phyloP scores from a whole-genome alignment of 2,113 vertebrate species.

The Equus przewalskii region DNA sequence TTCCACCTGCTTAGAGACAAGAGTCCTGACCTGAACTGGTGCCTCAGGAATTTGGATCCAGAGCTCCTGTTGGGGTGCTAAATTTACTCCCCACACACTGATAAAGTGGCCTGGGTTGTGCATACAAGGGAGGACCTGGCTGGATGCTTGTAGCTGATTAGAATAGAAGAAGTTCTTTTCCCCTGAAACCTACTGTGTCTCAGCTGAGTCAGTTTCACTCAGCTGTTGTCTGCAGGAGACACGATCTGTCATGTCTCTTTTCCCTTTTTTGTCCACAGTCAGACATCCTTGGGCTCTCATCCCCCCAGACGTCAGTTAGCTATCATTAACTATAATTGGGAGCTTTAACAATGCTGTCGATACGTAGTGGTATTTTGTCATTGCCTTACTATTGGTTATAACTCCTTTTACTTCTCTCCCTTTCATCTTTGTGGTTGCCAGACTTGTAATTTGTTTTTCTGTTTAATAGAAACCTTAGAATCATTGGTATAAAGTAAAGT shows the following conservation, averaged over 20 bases:
- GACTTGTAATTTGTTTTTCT: constrained; percentile 87
- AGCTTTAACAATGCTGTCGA: constrained; percentile 83
- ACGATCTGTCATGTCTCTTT: constrained; percentile 5
- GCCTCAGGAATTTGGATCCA: constrained; percentile 71
- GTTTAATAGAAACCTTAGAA: constrained; percentile 86
- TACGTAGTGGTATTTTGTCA: constrained; percentile 79
- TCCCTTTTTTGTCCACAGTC: constrained; percentile 58
- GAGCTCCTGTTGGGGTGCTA: constrained; percentile 64
- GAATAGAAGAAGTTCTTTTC: constrained; percentile 61
- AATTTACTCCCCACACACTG: constrained; percentile 75
- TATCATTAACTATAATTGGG: constrained; percentile 85
- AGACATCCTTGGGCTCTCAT: constrained; percentile 59
- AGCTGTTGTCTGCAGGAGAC: constrained; percentile 71
- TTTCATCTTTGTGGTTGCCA: constrained; percentile 86
- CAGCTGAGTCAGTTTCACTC: constrained; percentile 73
- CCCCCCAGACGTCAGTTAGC: constrained; percentile 75
- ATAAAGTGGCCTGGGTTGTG: constrained; percentile 52
- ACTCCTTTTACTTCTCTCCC: constrained; percentile 69
- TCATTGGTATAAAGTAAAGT: constrained; percentile 83
- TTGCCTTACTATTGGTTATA: constrained; percentile 76
- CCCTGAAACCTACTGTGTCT: constrained; percentile 47
- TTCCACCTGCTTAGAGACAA: constrained; percentile 82
- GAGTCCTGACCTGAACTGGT: constrained; percentile 82
- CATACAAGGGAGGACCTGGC: fast-evolving
- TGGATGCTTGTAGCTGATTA: constrained; percentile 36